A percentile compares a stretch with the other conserved stretches of the same genome.
Conservation (phyloP, 1,140 invertebrate genomes). For the Zaprionus davidi region DNA sequence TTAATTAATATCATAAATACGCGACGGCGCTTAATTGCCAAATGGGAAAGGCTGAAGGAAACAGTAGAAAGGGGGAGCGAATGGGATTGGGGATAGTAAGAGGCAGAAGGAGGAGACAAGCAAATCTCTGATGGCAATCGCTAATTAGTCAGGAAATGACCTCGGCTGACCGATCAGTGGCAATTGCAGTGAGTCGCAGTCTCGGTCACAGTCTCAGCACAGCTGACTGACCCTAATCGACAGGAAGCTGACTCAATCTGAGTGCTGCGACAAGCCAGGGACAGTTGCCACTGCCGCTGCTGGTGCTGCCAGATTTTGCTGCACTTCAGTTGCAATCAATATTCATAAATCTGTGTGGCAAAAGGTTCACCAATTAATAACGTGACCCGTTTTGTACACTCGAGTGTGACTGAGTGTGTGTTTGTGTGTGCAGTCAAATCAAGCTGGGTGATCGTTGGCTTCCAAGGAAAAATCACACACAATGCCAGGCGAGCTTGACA, state of each 20-base stretch:
- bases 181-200: conserved; percentile 45
- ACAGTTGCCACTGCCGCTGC: conserved; percentile 19
- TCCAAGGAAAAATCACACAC: conserved; percentile 80
- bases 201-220: conserved; percentile 39
- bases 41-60: conserved; percentile 39
- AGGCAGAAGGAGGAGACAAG: conserved; percentile 24
- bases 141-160: conserved; percentile 82
- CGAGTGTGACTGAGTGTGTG: neutral
- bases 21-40: conserved; percentile 74
- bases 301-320: conserved; percentile 46
- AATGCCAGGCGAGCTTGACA: conserved; percentile 71
- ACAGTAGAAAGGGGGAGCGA: conserved; percentile 12
- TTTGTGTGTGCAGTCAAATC: conserved; percentile 59
- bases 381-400: conserved; percentile 70
- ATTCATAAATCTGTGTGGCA: conserved; percentile 74
- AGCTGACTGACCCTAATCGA: conserved; percentile 79
- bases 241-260: conserved; percentile 82
- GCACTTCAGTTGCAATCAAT: conserved; percentile 76
- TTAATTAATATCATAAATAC: conserved; percentile 81
- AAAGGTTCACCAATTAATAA: conserved; percentile 81
- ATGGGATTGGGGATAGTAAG: neutral
- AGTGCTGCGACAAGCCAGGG: conserved; percentile 43
- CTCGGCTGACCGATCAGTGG: conserved; percentile 70
- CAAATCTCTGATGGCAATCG: conserved; percentile 71
- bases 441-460: conserved; percentile 76